phyloP scores from a whole-genome alignment of 2,888 invertebrate genomes.

The Cryptocephalus moraei region DNA sequence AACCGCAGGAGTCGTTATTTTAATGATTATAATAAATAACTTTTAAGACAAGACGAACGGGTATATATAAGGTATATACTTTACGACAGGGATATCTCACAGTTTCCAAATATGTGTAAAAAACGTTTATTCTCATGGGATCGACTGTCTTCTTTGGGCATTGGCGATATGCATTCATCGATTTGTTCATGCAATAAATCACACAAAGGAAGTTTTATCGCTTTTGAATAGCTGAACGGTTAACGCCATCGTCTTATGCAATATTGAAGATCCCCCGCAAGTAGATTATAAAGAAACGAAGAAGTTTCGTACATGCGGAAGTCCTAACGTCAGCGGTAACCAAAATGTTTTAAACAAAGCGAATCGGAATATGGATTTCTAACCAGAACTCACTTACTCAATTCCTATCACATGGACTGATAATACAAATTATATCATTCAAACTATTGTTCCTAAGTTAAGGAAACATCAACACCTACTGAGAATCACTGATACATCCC shows the following conservation, averaged over 20 bases:
- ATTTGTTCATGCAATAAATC: too few species aligned
- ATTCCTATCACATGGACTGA: too few species aligned
- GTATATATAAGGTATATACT: too few species aligned
- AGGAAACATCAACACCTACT: too few species aligned
- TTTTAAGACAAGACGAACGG: background rate
- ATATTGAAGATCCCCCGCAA: constrained; percentile 29
- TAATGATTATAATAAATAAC: constrained; percentile 24
- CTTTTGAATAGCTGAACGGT: constrained; percentile 6
- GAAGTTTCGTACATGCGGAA: constrained; percentile 21
- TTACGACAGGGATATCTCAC: background rate
- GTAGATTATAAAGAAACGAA: constrained; percentile 27
- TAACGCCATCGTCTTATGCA: constrained; percentile 21
- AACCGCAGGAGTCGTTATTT: constrained; percentile 17
- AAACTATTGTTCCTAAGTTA: too few species aligned
- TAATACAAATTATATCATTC: too few species aligned
- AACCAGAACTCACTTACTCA: too few species aligned
- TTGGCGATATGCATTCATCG: too few species aligned
- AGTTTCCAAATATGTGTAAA: background rate
- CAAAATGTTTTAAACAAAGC: constrained; percentile 8
- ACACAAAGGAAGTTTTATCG: constrained; percentile 2
- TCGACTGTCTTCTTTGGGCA: too few species aligned
- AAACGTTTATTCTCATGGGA: background rate
- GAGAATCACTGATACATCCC: too few species aligned
- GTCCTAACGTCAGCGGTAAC: constrained; percentile 17
- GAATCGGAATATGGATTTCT: too few species aligned